Evolutionary conservation across 2,113 vertebrate species (phyloP), one percentile per base, ranked within the genome.

Genomic region (Callipepla californica): DNA sequence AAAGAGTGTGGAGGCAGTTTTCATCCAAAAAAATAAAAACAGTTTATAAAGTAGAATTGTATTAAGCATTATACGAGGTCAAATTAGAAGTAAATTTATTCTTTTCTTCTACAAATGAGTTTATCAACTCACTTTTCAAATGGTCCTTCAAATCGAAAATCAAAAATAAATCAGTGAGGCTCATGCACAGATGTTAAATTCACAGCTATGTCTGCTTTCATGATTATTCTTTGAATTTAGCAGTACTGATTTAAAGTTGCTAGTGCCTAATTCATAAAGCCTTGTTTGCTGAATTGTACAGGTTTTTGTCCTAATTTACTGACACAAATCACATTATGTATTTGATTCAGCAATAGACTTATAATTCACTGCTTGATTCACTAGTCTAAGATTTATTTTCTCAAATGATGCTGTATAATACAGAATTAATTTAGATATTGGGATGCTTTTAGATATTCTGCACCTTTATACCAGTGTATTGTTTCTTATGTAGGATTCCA

Each of bases 231-330:
- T 73, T 74, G 22, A 76, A 78, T 74, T 87, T 79, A 81, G 12
- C 12, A 70, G 61, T 87, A 50, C 18, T 48, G 6, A 44, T 86
- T 74, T 92, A 28, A 79, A 53, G 30, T 63, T 62, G 40, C 65
- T 77, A 77, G 75, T 88, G 70, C 74, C 91, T 95, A 81, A 76
- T 84, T 92, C 61, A 34, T 93, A 82, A 93, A 82, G 72, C 72
- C 66, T 84, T 70, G 18, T 82, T 93, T 92, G 67, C 34, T 88
- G 58, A 94, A 57, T 67, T 70, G 34, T 78, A 57, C 73, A 84
- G 68, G 45, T 8, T 93, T 53, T 83, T 76, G 38, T 77, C 74
- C 78, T 90, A 88, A 70, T 87, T 78, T 89, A 62, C 61, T 81
- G 69, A 36, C 22, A 36, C 81, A 81, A 77, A 19, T 66, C 84